Evolutionary conservation across 2,888 invertebrate genomes (phyloP), one percentile per base, ranked within the genome.

Genomic region (Volucella zonaria): DNA sequence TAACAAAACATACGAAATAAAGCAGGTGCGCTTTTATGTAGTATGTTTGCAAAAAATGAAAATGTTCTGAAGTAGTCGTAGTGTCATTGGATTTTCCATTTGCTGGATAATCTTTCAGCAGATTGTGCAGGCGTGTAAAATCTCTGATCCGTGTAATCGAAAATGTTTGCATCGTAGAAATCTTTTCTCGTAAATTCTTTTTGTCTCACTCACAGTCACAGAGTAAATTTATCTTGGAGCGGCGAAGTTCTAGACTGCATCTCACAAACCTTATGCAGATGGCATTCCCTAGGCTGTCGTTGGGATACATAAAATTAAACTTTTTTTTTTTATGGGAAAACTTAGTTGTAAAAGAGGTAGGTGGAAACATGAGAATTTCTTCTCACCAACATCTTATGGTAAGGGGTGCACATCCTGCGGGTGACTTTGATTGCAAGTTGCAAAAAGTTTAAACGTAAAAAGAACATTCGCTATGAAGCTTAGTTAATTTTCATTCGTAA

Each of bases 101-200:
- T 62, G 31, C 43, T 23, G 42, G 18, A 23, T 15, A 42, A 11
- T 31, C 12, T 38, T 54, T 54, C 14, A 54, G 38, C 12, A 2
- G 1, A 15, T 6, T 8, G 47, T 43, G 52, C 49, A 49, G 38
- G n/a, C 40, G 38, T 43, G 51, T 38, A 15, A 59, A 76, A 59
- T 67, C 67, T 67, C 67, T 67, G 67, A 76, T 51, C 75, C 67
- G 59, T 67, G 58, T 67, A 76, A 76, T 76, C 75, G 67, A 76
- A 76, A 76, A 76, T 76, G 51, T 67, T 67, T 8, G 31, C 67
- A 51, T 43, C 52, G 52, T 51, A 49, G 56, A 47, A 45, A 15
- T 56, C 15, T 43, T 43, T 43, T 40, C 14, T 10, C 40, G 23
- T 40, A 49, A 75, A 58, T 58, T 64, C 11, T n/a, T 43, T 31